Evolutionary conservation across 2,797 vertebrate genomes (phyloP), one percentile per base, ranked within the genome.

Genomic region (Brachymystax lenok): DNA sequence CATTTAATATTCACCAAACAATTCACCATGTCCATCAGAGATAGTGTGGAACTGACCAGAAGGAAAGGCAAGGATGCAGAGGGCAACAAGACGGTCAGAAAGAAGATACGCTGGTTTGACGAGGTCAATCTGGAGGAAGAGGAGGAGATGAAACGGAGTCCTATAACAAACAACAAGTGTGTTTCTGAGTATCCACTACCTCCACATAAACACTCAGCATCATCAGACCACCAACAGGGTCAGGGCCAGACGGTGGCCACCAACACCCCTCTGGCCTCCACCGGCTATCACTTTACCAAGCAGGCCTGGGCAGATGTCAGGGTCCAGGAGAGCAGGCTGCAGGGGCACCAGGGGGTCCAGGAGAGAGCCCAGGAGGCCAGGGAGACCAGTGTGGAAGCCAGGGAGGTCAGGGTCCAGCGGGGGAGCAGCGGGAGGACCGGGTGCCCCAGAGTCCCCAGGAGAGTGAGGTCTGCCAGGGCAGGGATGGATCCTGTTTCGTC

Each of bases 71-170:
- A 88, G 79, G 80, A 81, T 12, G 0, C 63, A 70, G 93, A 93
- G 80, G 86, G 80, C 76, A 92, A 88, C 84, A 94, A 87, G 80
- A 74, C 54, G 0, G 56, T 83, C 19, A 90, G 90, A 70, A 97
- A 95, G 90, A 98, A 95, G 79, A 83, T 99, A 40, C 93, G 94
- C 33, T 98, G 97, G 97, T 93, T 95, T 81, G 97, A 98, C 83
- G 95, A 97, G 88, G 91, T 92, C 12, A 80, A 83, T 59, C 46
- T 67, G 35, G 79, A 82, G 7, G 79, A 85, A 16, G 88, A 85
- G 64, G 80, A 82, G 27, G 74, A 79, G 69, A 88, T 83, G 16
- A 80, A 81, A 75, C 84, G 77, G 63, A 74, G 33, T 46, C 75
- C 75, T 40, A 33, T 77, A 54, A 83, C 72, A 77, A 10, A 24